Base-by-base conservation (phyloP, 2,113 vertebrate species). In the Artemisiospiza belli region DNA sequence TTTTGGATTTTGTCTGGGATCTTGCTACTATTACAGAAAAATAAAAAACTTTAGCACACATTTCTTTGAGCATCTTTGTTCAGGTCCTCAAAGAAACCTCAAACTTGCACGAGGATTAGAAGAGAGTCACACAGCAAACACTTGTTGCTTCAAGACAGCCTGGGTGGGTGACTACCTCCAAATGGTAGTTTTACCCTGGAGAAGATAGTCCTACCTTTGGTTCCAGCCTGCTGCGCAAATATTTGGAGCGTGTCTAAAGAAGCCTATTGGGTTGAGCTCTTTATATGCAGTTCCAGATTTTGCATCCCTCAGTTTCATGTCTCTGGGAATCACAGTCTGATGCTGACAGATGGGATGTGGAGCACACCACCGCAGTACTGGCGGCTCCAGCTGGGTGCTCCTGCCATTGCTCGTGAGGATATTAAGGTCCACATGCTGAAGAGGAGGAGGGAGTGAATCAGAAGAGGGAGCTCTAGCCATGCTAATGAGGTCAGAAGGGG, bases 381-480 rank as follows among this genome's bases (percentile, higher is more conserved):
- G 62, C 87, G 62, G 43, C 7, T 31, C 25, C 83, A 92, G 14
- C 54, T 74, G 63, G 79, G 21, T 20, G 49, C 67, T 69, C 51
- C 46, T 89, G 37, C 27, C 23, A 5, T 33, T 46, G 30, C 28
- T 87, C 28, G 3, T 31, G 44, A 31, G 62, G 67, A 22, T 83
- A 18, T 72, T 39, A 22, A 77, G 18, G 52, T 74, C 22, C 68
- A 49, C 18, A 62, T 25, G 23, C 28, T 0, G 0, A 78, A 74
- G 31, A 63, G 12, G 39, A 82, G 54, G 9, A 90, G 57, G 47
- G 24, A 91, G 31, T 30, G 41, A 64, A 92, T 94, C 94, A 92
- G 93, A 95, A 96, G 95, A 83, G 93, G 88, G 90, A 95, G 93
- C 91, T 93, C 93, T 83, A 85, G 68, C 46, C 70, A 75, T 75